A percentile compares a stretch with the other conserved stretches of the same genome.
Evolutionary conservation across 2,888 invertebrate species (phyloP).

Genomic region (Tenthredo livida): DNA sequence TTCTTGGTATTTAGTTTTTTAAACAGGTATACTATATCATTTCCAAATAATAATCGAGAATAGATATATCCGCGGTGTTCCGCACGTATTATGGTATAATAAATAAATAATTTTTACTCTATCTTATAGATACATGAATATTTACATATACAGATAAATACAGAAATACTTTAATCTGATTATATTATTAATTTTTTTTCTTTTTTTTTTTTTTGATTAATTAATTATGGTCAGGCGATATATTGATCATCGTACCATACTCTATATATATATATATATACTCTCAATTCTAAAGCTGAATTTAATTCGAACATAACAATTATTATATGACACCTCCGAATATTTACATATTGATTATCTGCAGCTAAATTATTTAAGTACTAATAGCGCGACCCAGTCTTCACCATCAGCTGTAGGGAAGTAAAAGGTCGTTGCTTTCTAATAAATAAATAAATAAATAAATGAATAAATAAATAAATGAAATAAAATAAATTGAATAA

Average conservation of each 20-base stretch:
- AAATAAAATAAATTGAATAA: background rate
- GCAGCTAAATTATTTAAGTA: conserved; percentile 38
- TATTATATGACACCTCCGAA: background rate
- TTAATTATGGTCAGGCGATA: conserved; percentile 19
- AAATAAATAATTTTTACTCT: conserved; percentile 9
- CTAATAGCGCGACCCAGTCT: conserved; percentile 34
- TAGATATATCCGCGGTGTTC: conserved; percentile 19
- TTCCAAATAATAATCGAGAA: conserved; percentile 21
- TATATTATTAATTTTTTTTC: conserved; percentile 11
- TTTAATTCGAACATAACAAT: conserved; percentile 10
- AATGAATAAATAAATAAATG: background rate
- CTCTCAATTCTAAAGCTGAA: conserved; percentile 17
- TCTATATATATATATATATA: background rate
- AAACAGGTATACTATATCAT: too few relatives aligned
- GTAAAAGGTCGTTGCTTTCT: conserved; percentile 5
- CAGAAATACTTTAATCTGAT: conserved; percentile 11
- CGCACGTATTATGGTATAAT: conserved; percentile 6
- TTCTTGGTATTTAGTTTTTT: background rate
- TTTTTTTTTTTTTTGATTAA: background rate
- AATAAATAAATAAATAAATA: background rate
- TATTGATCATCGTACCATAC: background rate
- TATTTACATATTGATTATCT: conserved; percentile 43
- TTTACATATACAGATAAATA: conserved; percentile 38
- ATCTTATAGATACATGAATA: conserved; percentile 33
- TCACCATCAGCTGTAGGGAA: conserved; percentile 7